Evolutionary conservation across 2,113 vertebrate genomes (phyloP).

Genomic region (Nerophis lumbriciformis): DNA sequence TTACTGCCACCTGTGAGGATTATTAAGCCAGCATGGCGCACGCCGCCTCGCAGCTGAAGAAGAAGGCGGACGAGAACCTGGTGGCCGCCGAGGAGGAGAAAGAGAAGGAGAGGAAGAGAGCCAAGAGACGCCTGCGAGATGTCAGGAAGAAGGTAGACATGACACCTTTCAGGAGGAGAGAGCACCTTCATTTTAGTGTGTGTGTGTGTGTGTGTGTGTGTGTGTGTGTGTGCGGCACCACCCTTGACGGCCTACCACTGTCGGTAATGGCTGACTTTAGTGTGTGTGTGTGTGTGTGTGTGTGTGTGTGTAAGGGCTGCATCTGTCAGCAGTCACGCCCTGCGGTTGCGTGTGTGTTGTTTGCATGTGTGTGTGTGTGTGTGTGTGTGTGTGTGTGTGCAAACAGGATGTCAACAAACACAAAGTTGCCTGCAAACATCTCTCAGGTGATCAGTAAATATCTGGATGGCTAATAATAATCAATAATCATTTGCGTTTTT

Average conservation of each 20-base stretch:
- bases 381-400: background rate
- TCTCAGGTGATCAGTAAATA: constrained; percentile 24
- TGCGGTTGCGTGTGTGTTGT: constrained; percentile 37
- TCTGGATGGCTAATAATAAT: constrained; percentile 18
- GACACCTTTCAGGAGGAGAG: no score
- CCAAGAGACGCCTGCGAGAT: constrained; percentile 84
- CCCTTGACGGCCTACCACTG: background rate
- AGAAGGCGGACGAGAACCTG: constrained; percentile 92
- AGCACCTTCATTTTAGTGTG: background rate
- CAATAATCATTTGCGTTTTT: constrained; percentile 27
- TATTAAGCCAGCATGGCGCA: constrained; percentile 90
- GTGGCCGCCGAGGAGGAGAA: constrained; percentile 87
- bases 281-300: constrained; percentile 2
- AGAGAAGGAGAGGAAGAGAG: constrained; percentile 78
- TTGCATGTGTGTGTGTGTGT: background rate
- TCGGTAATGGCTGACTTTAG: background rate
- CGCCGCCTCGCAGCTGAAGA: constrained; percentile 96
- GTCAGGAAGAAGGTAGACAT: constrained; percentile 93
- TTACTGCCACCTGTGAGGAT: constrained; percentile 70
- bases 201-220: constrained; percentile 4
- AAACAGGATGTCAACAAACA: constrained; percentile 22
- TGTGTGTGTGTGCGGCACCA: background rate
- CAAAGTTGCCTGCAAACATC: constrained; percentile 22
- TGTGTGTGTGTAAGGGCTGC: background rate
- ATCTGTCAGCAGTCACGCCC: constrained; percentile 48